phyloP scores from a whole-genome alignment of 2,113 vertebrate species.

The Danionella cerebrum region DNA sequence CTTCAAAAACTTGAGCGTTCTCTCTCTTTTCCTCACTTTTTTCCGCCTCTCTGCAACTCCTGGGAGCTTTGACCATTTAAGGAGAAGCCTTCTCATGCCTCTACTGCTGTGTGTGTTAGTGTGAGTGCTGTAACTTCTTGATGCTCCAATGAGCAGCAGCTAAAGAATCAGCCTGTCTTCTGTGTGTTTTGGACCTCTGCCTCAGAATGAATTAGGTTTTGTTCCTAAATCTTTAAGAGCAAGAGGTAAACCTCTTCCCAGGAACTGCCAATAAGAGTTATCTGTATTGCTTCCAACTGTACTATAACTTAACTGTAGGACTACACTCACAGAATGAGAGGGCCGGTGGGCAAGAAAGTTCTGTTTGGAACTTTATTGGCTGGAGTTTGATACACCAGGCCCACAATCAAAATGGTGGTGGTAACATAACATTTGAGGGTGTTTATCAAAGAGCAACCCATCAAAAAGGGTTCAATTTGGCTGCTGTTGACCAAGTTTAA shows the following conservation, averaged over 20 bases:
- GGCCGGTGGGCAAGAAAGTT: too few species aligned
- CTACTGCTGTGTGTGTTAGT: constrained; percentile 50
- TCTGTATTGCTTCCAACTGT: not conserved
- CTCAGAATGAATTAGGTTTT: not conserved
- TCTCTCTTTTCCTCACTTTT: constrained; percentile 61
- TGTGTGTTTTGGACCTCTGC: not conserved
- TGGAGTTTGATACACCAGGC: too few species aligned
- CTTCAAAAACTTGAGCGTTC: constrained; percentile 43
- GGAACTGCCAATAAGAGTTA: not conserved
- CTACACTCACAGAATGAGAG: too few species aligned
- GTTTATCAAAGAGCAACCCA: too few species aligned
- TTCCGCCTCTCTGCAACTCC: constrained; percentile 86
- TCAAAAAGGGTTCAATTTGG: too few species aligned
- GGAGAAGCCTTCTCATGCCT: constrained; percentile 93
- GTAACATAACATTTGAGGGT: too few species aligned
- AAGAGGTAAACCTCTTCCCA: not conserved
- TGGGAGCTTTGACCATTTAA: constrained; percentile 99
- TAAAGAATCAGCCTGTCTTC: constrained; percentile 51
- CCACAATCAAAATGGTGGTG: too few species aligned
- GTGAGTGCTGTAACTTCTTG: not conserved
- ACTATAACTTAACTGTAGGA: too few species aligned
- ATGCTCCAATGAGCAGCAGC: constrained; percentile 30
- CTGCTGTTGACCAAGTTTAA: too few species aligned
- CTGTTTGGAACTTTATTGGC: too few species aligned
- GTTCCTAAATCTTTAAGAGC: not conserved